These are phyloP conservation scores for Macroglossus sobrinus DNA, from an alignment of 2,113 vertebrate species.

Conservation along the genomic window DNA sequence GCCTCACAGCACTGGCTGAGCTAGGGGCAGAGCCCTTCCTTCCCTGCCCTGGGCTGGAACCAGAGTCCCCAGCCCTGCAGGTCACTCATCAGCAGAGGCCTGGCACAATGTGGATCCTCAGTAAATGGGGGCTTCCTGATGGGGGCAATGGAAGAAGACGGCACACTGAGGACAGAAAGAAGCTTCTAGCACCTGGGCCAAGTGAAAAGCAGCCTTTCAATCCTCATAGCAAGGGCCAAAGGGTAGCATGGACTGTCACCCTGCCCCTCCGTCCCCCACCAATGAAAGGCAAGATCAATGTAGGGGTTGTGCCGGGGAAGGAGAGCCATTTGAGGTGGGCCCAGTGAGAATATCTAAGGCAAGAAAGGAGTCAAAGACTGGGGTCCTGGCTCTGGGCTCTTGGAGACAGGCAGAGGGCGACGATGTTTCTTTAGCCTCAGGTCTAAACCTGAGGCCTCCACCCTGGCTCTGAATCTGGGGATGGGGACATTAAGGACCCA, in stretches of 20 bases:
- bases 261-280: too few relatives aligned
- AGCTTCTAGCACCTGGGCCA: not conserved
- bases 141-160: not conserved
- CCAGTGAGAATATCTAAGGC: not conserved
- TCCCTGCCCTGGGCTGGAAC: not conserved
- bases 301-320: not conserved
- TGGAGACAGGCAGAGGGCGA: not conserved
- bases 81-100: not conserved
- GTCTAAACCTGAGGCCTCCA: not conserved
- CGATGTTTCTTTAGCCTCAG: not conserved
- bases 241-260: not conserved
- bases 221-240: not conserved
- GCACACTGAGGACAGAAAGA: not conserved
- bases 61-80: not conserved
- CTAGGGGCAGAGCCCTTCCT: not conserved
- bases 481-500: not conserved
- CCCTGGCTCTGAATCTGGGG: not conserved
- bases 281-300: not conserved
- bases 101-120: not conserved
- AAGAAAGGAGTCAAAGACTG: not conserved
- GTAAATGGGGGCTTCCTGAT: not conserved
- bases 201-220: not conserved
- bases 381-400: not conserved
- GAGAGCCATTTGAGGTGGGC: not conserved
- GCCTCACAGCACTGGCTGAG: not conserved